Conservation (phyloP, 2,888 invertebrate genomes). For the Agonopterix heracliana region DNA sequence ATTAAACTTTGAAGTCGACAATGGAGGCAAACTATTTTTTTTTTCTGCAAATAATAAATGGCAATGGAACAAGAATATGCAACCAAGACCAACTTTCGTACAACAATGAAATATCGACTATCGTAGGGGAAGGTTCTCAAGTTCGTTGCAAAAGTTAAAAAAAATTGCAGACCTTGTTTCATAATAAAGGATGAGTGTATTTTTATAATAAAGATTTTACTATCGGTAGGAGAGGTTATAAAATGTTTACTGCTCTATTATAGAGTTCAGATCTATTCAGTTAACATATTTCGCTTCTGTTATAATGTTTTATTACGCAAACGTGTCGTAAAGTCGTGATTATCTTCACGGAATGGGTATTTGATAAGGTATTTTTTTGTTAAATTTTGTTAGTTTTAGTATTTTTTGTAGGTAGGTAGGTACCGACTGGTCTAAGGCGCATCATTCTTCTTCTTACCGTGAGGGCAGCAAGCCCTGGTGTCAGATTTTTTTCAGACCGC, state of each 20-base stretch:
- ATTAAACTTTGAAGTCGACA: conserved; percentile 31
- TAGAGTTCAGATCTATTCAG: conserved; percentile 22
- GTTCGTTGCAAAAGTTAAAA: conserved; percentile 8
- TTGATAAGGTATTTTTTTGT: no score
- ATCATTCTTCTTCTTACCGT: no score
- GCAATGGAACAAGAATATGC: conserved; percentile 39
- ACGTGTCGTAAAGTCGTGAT: no score
- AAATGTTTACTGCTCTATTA: conserved; percentile 36
- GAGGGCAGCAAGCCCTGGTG: no score
- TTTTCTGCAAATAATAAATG: conserved; percentile 49
- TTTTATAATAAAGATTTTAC: conserved; percentile 24
- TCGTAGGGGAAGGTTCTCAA: conserved; percentile 13
- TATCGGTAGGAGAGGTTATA: conserved; percentile 21
- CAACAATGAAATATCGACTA: conserved; percentile 34
- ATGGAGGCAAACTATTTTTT: conserved; percentile 36
- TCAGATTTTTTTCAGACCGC: no score
- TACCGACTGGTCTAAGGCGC: no score
- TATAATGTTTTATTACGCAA: background rate
- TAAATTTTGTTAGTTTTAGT: no score
- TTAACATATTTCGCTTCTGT: conserved; percentile 2
- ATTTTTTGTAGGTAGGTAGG: no score
- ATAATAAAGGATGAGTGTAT: conserved; percentile 11
- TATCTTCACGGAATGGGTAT: no score
- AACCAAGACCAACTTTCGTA: conserved; percentile 25
- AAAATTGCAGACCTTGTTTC: conserved; percentile 4